Evolutionary conservation across 2,888 invertebrate genomes (phyloP).

Genomic region (Apotomis betuletana): DNA sequence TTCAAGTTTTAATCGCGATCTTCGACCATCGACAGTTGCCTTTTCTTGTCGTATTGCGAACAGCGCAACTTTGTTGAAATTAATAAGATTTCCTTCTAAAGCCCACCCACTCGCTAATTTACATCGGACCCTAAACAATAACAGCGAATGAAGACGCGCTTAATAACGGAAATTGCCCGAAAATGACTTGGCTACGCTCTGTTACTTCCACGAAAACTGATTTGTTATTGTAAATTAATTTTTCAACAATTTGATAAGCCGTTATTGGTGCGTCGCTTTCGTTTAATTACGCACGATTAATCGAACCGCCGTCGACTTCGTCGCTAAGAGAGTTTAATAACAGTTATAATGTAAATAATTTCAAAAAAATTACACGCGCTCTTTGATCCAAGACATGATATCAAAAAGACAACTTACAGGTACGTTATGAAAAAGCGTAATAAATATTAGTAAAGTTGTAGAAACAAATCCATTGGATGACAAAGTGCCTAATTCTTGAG

Average conservation of each 20-base stretch:
- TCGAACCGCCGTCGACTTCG: neutral
- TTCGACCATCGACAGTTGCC: constrained; percentile 38
- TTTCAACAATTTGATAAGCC: constrained; percentile 48
- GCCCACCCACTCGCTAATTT: constrained; percentile 65
- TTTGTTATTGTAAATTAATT: constrained; percentile 58
- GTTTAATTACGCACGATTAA: constrained; percentile 30
- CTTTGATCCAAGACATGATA: no score
- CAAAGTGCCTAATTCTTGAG: no score
- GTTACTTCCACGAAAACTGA: constrained; percentile 58
- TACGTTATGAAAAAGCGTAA: no score
- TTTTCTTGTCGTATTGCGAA: constrained; percentile 47
- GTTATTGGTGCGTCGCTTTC: constrained; percentile 42
- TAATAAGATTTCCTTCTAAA: constrained; percentile 64
- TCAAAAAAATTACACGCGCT: no score
- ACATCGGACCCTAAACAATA: constrained; percentile 70
- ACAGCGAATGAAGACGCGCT: constrained; percentile 64
- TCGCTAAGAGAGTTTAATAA: neutral
- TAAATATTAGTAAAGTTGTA: no score
- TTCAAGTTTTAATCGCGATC: constrained; percentile 31
- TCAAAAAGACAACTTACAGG: no score
- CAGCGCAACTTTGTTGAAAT: constrained; percentile 53
- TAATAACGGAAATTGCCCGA: constrained; percentile 67
- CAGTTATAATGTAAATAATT: no score
- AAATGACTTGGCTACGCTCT: constrained; percentile 60
- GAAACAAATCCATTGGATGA: no score